Evolutionary conservation across 2,113 vertebrate genomes (phyloP).

Genomic region (Rhinoptilus africanus): DNA sequence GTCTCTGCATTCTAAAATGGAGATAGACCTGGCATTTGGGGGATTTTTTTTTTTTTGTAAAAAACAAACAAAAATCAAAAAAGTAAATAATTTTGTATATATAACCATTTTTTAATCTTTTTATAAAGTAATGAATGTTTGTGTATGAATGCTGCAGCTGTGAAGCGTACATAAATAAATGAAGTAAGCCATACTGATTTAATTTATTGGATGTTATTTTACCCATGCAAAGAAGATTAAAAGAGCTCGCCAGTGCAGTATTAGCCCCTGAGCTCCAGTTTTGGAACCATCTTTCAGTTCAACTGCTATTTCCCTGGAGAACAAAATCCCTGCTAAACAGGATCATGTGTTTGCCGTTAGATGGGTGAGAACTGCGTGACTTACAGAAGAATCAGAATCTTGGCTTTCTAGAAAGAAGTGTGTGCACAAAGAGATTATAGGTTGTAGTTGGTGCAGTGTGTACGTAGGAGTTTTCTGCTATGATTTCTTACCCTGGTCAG

Average conservation of each 20-base stretch:
- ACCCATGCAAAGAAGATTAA: constrained; percentile 73
- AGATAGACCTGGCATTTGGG: constrained; percentile 58
- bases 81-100: constrained; percentile 85
- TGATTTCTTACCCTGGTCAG: constrained; percentile 17
- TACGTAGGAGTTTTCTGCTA: constrained; percentile 41
- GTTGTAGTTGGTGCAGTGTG: constrained; percentile 45
- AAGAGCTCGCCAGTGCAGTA: constrained; percentile 69
- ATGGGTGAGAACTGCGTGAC: constrained; percentile 55
- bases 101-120: constrained; percentile 88
- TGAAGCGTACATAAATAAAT: constrained; percentile 82
- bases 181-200: constrained; percentile 89
- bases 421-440: constrained; percentile 46
- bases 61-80: constrained; percentile 71
- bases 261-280: constrained; percentile 69
- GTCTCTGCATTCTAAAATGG: constrained; percentile 73
- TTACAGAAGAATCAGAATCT: constrained; percentile 56
- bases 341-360: constrained; percentile 51
- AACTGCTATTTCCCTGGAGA: constrained; percentile 46
- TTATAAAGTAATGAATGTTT: constrained; percentile 85
- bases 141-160: constrained; percentile 84
- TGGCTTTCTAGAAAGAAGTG: constrained; percentile 55
- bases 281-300: constrained; percentile 56
- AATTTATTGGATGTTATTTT: constrained; percentile 93
- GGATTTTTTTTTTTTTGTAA: constrained; percentile 65
- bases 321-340: constrained; percentile 63